Percentiles rank a stretch among this genome's conserved stretches.
Evolutionary conservation across 2,888 invertebrate species (phyloP).

Genomic region (Pilophorus perplexus): DNA sequence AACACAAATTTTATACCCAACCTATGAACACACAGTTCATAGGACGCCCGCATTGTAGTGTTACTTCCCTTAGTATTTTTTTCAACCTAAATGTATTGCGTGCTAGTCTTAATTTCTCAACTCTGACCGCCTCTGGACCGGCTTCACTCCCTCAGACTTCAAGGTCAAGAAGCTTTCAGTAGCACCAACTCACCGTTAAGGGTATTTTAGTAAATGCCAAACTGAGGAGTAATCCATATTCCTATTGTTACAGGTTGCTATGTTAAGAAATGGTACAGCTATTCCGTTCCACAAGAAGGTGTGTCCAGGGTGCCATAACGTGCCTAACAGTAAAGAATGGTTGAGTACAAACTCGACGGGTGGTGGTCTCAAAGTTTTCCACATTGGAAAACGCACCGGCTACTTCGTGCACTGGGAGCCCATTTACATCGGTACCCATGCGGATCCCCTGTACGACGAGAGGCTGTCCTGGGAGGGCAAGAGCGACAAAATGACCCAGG

Average conservation of each 20-base stretch:
- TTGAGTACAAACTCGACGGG: slow-evolving; percentile 57
- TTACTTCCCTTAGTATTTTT: no score
- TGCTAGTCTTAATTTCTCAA: no score
- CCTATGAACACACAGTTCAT: no score
- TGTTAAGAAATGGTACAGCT: slow-evolving; percentile 74
- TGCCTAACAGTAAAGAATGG: slow-evolving; percentile 83
- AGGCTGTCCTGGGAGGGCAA: slow-evolving; percentile 92
- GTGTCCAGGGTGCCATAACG: slow-evolving; percentile 84
- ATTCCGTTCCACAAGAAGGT: slow-evolving; percentile 90
- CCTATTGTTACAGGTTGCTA: slow-evolving; percentile 58
- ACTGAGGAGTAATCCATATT: no score
- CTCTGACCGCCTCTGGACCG: no score
- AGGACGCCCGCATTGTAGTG: no score
- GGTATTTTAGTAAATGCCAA: no score
- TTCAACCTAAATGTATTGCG: no score
- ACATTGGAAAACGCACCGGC: slow-evolving; percentile 77
- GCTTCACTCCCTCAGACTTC: no score
- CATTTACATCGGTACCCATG: slow-evolving; percentile 86
- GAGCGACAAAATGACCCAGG: slow-evolving; percentile 95
- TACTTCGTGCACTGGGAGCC: slow-evolving; percentile 87
- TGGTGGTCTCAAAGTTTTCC: slow-evolving; percentile 74
- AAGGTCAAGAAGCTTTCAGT: no score
- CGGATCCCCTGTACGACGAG: slow-evolving; percentile 86
- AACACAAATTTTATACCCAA: no score
- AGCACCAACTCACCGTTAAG: no score